Conservation (phyloP, 1,140 invertebrate species). For the Lasaia peninsularis region DNA sequence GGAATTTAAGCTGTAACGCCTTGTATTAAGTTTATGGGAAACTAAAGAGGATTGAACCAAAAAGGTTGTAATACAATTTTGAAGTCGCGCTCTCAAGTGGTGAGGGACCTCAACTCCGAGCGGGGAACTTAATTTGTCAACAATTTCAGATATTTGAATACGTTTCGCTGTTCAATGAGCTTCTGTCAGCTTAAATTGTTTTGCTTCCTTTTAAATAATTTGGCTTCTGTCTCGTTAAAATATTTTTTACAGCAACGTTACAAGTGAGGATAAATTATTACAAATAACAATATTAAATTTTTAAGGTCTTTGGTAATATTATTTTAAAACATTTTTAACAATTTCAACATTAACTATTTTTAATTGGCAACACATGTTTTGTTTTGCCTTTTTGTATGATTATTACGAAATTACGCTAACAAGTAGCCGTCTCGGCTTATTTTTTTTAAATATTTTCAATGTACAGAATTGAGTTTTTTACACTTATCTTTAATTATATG, state of each 20-base stretch:
- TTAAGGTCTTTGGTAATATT: no score
- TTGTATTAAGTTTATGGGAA: conserved; percentile 7
- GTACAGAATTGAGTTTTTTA: no score
- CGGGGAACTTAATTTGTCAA: conserved; percentile 76
- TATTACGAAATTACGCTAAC: no score
- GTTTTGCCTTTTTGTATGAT: no score
- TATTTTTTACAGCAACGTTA: conserved; percentile 22
- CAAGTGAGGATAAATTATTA: conserved; percentile 10
- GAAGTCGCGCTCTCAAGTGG: conserved; percentile 66
- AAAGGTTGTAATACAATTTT: conserved; percentile 52
- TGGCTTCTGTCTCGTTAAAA: conserved; percentile 34
- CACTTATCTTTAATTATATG: no score
- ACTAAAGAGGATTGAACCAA: not conserved
- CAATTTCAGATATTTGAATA: conserved; percentile 78
- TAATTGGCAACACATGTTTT: no score
- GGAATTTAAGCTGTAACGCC: conserved; percentile 27
- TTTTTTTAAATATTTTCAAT: no score
- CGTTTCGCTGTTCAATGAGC: conserved; percentile 71
- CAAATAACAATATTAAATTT: not conserved
- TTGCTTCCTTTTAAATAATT: conserved; percentile 68
- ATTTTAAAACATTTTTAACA: no score
- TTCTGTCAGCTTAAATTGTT: conserved; percentile 73
- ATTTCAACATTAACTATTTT: no score
- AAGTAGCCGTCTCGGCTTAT: no score
- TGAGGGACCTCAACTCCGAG: conserved; percentile 63